Evolutionary conservation across 2,113 vertebrate genomes (phyloP), one percentile per base, ranked within the genome.

Genomic region (Seriola aureovittata): DNA sequence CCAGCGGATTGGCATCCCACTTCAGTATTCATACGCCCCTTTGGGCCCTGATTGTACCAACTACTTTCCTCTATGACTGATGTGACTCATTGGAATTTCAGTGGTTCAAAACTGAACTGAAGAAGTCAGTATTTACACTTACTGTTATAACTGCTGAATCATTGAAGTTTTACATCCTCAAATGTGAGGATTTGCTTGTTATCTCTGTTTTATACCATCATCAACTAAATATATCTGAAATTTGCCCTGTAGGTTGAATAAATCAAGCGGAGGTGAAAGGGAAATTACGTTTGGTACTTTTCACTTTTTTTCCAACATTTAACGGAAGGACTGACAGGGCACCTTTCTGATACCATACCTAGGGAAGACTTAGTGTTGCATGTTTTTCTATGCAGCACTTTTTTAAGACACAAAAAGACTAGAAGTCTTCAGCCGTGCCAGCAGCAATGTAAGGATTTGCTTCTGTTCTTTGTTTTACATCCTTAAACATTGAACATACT

Each of bases 1-100:
- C 38, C 32, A 52, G 6, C 55, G 55, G 75, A 74, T 38, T 48
- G 59, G 74, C 55, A 57, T 63, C 67, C 72, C 80, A 21, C 62
- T 66, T 63, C 46, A 63, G n/a, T 55, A 16, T 60, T 72, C 42
- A 55, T 34, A 58, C 14, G 0, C 42, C 60, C 14, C 40, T 54
- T 10, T 70, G 34, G 64, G 42, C 58, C 55, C 55, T 62, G 57
- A 77, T 85, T 68, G 13, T 21, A 62, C 4, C 1, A 14, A 32
- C n/a, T 5, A 4, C 44, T 72, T 55, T 57, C 17, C 69, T 16
- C 64, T 62, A 1, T n/a, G 3, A 38, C 34, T 44, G 42, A 3
- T 25, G 12, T 32, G 40, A 54, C 29, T 78, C 29, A 32, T 67
- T 38, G 5, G 29, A 40, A 29, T 75, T 67, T 50, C 36, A 71